Evolutionary conservation across 1,140 invertebrate genomes (phyloP).

Genomic region (Anastatus disparis): DNA sequence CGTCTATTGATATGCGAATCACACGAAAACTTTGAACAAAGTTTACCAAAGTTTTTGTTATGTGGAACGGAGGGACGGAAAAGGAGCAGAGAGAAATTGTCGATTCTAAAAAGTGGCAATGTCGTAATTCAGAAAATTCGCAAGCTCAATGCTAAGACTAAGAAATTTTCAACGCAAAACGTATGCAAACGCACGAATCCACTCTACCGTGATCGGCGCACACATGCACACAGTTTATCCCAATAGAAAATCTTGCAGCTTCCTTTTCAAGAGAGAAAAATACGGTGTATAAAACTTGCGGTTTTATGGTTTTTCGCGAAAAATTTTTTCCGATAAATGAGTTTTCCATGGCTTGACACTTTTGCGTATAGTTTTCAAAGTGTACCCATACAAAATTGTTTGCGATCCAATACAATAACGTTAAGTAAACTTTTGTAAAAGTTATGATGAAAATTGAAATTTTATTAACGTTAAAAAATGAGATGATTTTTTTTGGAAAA

Average conservation of each 20-base stretch:
- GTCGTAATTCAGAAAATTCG: constrained; percentile 32
- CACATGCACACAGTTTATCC: not conserved
- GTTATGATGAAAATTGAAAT: too few relatives aligned
- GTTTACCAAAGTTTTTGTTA: too few relatives aligned
- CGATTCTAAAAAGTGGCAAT: not conserved
- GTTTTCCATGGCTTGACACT: not conserved
- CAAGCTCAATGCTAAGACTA: too few relatives aligned
- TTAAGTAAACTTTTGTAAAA: too few relatives aligned
- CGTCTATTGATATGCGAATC: constrained; percentile 27
- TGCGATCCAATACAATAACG: too few relatives aligned
- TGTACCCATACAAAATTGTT: too few relatives aligned
- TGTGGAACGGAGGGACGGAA: not conserved
- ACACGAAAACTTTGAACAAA: not conserved
- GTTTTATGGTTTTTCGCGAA: constrained; percentile 15
- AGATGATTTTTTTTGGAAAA: too few relatives aligned
- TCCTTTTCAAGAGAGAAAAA: too few relatives aligned
- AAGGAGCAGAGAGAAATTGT: not conserved
- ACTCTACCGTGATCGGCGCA: not conserved
- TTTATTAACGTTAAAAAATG: too few relatives aligned
- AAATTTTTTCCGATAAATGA: constrained; percentile 7
- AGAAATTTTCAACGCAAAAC: not conserved
- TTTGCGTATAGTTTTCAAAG: too few relatives aligned
- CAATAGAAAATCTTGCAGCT: too few relatives aligned
- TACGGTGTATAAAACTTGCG: constrained; percentile 28
- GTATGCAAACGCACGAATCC: constrained; percentile 35